A percentile compares a stretch with the other conserved stretches of the same genome.
Conservation (phyloP, 2,888 invertebrate genomes). For the Coleophora deauratella region DNA sequence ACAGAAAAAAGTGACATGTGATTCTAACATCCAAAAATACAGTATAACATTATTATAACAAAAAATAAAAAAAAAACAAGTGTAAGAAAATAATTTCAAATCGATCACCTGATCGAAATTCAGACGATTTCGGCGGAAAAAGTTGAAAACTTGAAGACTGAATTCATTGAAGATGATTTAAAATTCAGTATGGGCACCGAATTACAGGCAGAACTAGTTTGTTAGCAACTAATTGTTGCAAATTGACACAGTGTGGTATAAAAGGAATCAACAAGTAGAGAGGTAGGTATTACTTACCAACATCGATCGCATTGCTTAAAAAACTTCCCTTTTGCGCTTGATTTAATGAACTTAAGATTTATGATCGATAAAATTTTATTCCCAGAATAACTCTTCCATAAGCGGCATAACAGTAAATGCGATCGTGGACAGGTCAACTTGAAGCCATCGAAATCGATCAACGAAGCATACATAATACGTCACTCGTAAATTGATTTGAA, state of each 20-base stretch:
- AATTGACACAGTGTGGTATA: constrained; percentile 35
- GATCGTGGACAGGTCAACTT: constrained; percentile 34
- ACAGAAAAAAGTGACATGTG: too few species aligned
- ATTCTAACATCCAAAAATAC: too few species aligned
- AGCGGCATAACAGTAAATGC: constrained; percentile 37
- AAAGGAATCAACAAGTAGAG: too few species aligned
- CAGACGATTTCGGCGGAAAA: constrained; percentile 55
- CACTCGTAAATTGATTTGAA: constrained; percentile 54
- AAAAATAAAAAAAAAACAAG: constrained; percentile 39
- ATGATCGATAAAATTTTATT: too few species aligned
- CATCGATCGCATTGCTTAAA: too few species aligned
- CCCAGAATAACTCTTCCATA: constrained; percentile 35
- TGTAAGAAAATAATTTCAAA: constrained; percentile 71
- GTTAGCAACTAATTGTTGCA: constrained; percentile 43
- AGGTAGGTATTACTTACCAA: too few species aligned
- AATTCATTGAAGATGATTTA: constrained; percentile 61
- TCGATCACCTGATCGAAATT: constrained; percentile 69
- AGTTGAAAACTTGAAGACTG: constrained; percentile 46
- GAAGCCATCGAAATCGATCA: constrained; percentile 66
- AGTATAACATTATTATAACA: too few species aligned
- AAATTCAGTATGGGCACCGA: constrained; percentile 40
- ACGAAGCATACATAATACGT: constrained; percentile 34
- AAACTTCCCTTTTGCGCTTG: too few species aligned
- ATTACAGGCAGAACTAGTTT: constrained; percentile 32
- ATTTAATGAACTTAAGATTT: background rate